Conservation (phyloP, 2,888 invertebrate species). For the Isotomurus palustris region DNA sequence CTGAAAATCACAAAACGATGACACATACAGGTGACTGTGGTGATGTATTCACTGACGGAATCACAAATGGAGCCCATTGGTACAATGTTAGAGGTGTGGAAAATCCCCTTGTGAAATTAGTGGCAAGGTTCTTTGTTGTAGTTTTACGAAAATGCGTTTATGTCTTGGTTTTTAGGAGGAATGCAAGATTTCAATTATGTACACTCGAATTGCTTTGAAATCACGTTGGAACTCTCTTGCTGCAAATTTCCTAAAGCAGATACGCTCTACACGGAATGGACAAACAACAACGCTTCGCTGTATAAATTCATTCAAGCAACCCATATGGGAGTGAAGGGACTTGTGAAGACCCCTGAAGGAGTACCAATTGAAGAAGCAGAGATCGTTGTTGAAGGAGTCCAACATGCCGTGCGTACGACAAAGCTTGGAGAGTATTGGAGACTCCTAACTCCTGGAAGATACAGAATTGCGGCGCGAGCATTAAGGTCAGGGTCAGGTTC, state of each 20-base stretch:
- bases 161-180: constrained; percentile 65
- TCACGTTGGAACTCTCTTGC: constrained; percentile 94
- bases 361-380: constrained; percentile 67
- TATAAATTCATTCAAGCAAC: constrained; percentile 77
- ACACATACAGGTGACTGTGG: constrained; percentile 63
- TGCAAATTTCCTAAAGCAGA: constrained; percentile 80
- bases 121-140: constrained; percentile 11
- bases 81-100: constrained; percentile 69
- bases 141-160: no score
- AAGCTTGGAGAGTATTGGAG: constrained; percentile 90
- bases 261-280: constrained; percentile 74
- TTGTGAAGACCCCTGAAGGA: constrained; percentile 62
- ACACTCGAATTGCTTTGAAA: constrained; percentile 90
- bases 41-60: constrained; percentile 70
- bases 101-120: not conserved
- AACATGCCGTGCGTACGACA: constrained; percentile 74
- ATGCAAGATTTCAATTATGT: constrained; percentile 99
- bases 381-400: constrained; percentile 69
- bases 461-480: constrained; percentile 67
- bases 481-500: constrained; percentile 59
- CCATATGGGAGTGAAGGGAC: constrained; percentile 65
- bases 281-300: constrained; percentile 76
- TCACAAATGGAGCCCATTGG: constrained; percentile 91
- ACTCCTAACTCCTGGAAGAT: constrained; percentile 79
- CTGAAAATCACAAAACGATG: constrained; percentile 72